Evolutionary conservation across 2,113 vertebrate species (phyloP).

Genomic region (Elephantulus edwardii): DNA sequence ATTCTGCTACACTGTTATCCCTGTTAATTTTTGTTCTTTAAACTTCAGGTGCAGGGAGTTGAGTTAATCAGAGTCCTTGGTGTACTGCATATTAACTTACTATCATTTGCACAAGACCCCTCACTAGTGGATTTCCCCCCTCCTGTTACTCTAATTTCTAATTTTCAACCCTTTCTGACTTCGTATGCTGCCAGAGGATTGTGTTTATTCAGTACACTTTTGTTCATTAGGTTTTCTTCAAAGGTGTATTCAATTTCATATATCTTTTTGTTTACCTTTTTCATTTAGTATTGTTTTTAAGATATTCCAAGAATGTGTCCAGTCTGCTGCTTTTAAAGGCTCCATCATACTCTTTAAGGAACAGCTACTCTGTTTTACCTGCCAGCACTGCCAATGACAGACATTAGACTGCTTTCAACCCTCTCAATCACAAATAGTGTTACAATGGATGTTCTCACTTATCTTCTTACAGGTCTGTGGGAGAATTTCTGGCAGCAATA

Average conservation of each 20-base stretch:
- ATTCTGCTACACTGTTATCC: neutral
- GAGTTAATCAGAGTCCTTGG: neutral
- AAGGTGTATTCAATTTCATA: neutral
- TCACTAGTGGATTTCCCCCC: neutral
- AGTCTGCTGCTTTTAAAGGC: neutral
- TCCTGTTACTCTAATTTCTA: slow-evolving; percentile 25
- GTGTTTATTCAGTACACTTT: slow-evolving; percentile 9
- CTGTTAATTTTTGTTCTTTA: neutral
- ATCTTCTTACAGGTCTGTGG: neutral
- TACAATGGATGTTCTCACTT: neutral
- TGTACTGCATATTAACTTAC: neutral
- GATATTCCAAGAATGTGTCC: neutral
- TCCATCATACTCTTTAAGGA: neutral
- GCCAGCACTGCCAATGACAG: neutral
- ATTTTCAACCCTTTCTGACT: neutral
- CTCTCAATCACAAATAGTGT: neutral
- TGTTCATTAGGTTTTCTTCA: slow-evolving; percentile 26
- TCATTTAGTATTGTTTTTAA: neutral
- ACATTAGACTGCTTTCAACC: neutral
- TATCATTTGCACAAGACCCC: neutral
- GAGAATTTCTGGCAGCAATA: neutral
- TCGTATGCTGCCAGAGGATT: neutral
- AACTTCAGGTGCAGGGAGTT: neutral
- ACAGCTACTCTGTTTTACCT: neutral
- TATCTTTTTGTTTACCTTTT: neutral